Evolutionary conservation across 2,797 vertebrate species (phyloP).

Genomic region (Streptopelia turtur): DNA sequence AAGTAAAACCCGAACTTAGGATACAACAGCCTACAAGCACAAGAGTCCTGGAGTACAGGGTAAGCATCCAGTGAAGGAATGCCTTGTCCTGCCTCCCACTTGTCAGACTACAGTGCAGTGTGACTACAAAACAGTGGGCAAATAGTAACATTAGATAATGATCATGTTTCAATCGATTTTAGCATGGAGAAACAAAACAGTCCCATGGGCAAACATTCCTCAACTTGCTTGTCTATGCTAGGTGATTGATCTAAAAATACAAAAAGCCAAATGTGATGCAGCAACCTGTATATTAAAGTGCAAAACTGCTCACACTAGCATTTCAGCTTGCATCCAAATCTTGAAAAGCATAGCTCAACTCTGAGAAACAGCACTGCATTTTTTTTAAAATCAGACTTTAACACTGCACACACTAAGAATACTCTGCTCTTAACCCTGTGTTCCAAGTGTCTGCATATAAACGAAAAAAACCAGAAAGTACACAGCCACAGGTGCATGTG

Average conservation of each 20-base stretch:
- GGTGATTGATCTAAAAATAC: neutral
- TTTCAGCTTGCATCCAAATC: neutral
- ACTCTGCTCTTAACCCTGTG: neutral
- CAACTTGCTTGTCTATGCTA: neutral
- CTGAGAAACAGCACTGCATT: neutral
- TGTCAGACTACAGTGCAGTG: neutral
- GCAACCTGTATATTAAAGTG: neutral
- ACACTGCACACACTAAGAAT: neutral
- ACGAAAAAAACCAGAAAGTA: neutral
- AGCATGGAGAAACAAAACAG: neutral
- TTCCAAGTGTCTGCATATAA: neutral
- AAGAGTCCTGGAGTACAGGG: neutral
- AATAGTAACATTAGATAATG: neutral
- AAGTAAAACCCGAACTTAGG: neutral
- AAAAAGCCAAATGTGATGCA: neutral
- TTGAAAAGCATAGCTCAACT: rapidly evolving
- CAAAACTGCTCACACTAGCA: neutral
- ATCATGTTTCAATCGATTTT: neutral
- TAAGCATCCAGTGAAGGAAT: neutral
- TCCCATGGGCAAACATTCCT: neutral
- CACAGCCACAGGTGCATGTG: rapidly evolving
- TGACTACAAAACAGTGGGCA: neutral
- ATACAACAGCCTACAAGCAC: neutral
- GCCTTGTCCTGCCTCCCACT: neutral
- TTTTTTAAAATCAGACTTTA: neutral